Evolutionary conservation across 2,888 invertebrate species (phyloP), one percentile per base, ranked within the genome.

Genomic region (Sarcophaga carnaria): DNA sequence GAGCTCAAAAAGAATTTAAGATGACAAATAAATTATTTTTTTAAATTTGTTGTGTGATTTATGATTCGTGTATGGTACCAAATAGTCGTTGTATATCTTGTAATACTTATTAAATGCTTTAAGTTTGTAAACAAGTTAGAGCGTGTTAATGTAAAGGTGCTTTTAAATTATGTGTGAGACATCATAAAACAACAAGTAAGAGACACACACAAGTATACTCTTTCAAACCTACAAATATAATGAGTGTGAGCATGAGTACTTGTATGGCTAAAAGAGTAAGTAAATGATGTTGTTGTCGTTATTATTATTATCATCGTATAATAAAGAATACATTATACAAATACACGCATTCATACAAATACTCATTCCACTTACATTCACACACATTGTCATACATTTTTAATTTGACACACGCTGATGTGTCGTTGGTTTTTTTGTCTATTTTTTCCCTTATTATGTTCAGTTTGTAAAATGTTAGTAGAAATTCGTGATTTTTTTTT

Each of bases 131-230:
- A 37, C 37, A 37, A 37, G 2, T 37, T 37, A 0, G 37, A 37
- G 4, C 10, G 45, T 67, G 20, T 67, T 11, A 45, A 17, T 37
- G 37, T 37, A 37, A n/a, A 67, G 45, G 66, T 67, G 45, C 20
- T 67, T 67, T 67, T 6, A 67, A 67, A 45, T 67, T 67, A 67
- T 45, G 45, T 45, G 45, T 45, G 20, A 67, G 45, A 66, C 6
- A 37, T 3, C 37, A 37, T 17, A 66, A 66, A 37, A 45, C 66
- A 67, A 45, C 45, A 2, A 4, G 10, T 8, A 17, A 66, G 47
- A 20, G 69, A 69, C 37, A 37, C 12, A 12, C 45, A 47, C 20
- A 47, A n/a, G 17, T 17, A 59, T n/a, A 3, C 54, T 20, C n/a
- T 20, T 14, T 17, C 3, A 66, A 17, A 37, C 37, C 6, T 17